Conservation (phyloP, 2,113 vertebrate species). For the Brienomyrus brachyistius region DNA sequence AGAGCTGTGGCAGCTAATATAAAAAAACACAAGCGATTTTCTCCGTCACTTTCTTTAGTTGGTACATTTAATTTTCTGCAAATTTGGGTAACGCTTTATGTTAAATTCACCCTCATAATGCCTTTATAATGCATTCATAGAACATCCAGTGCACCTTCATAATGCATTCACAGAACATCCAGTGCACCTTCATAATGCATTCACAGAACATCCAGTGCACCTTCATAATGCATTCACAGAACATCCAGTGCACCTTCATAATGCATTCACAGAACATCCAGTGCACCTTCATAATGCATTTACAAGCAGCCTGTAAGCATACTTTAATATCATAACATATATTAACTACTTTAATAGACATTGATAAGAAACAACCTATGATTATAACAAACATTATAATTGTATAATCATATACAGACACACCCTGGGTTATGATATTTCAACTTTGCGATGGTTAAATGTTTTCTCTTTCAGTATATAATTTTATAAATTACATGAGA, state of each 20-base stretch:
- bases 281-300: background rate
- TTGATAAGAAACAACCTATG: no score
- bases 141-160: no score
- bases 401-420: no score
- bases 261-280: background rate
- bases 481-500: no score
- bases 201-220: background rate
- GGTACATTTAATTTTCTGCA: background rate
- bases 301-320: background rate
- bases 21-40: background rate
- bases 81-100: background rate
- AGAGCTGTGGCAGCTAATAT: background rate
- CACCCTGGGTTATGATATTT: no score
- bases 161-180: no score
- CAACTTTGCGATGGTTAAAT: no score
- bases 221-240: background rate
- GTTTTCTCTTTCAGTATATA: no score
- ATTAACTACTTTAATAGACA: background rate
- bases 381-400: no score
- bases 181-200: background rate
- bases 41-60: background rate
- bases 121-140: background rate
- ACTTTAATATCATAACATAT: background rate
- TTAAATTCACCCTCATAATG: background rate
- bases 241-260: background rate